A percentile compares a stretch with the other conserved stretches of the same genome.
phyloP scores from a whole-genome alignment of 2,113 vertebrate species.

The Dicrurus megarhynchus region DNA sequence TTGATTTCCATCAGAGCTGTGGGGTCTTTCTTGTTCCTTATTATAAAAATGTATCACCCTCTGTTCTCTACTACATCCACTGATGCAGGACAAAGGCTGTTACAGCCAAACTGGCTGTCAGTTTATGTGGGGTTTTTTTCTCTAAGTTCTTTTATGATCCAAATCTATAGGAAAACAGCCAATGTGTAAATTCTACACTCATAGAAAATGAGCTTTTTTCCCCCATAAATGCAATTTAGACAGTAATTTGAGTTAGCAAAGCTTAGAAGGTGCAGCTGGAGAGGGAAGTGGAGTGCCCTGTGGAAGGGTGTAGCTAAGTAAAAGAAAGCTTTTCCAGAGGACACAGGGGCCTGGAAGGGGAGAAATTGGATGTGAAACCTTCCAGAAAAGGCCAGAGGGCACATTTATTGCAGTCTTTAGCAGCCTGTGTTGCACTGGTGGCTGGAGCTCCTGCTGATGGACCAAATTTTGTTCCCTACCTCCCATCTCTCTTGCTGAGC shows the following conservation, averaged over 20 bases:
- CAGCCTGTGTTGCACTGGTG: not conserved
- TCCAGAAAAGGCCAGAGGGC: not conserved
- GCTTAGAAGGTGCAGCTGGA: slow-evolving; percentile 38
- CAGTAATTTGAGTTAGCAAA: slow-evolving; percentile 20
- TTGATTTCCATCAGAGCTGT: not conserved
- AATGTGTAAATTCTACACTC: slow-evolving; percentile 22
- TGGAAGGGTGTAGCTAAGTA: slow-evolving; percentile 15
- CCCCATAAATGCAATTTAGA: slow-evolving; percentile 15
- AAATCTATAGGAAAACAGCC: slow-evolving; percentile 27
- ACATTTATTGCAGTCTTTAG: not conserved
- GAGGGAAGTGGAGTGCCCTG: not conserved
- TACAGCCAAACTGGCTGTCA: not conserved
- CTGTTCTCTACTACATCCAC: not conserved
- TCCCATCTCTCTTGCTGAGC: not conserved
- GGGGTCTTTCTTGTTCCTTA: not conserved
- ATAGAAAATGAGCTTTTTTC: not conserved
- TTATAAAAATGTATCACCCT: not conserved
- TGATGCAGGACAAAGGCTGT: not conserved
- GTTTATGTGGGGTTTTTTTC: not conserved
- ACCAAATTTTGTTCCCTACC: not conserved
- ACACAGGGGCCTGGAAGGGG: not conserved
- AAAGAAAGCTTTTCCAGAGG: slow-evolving; percentile 13
- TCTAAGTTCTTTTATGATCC: slow-evolving; percentile 2
- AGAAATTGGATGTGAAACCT: not conserved
- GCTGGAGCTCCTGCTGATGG: not conserved